These are phyloP conservation scores for Diachasmimorpha longicaudata DNA, from an alignment of 1,140 invertebrate species.

Conservation along the genomic window DNA sequence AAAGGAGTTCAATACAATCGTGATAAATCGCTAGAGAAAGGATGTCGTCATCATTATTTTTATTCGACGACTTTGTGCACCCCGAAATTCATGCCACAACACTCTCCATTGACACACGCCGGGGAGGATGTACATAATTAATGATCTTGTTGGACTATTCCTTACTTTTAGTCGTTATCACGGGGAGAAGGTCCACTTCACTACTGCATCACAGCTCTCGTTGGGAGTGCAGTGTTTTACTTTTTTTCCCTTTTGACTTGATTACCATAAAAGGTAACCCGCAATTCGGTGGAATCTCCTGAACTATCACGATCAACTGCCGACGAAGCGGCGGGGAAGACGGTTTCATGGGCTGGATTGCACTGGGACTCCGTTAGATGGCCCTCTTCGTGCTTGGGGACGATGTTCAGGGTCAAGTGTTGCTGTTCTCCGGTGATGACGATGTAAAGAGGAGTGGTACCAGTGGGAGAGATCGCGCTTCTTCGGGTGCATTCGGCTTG, in stretches of 20 bases:
- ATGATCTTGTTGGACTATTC: slow-evolving; percentile 14
- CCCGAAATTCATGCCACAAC: background rate
- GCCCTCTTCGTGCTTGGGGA: background rate
- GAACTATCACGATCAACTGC: slow-evolving; percentile 13
- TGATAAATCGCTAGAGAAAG: background rate
- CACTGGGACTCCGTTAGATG: background rate
- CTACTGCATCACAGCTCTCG: slow-evolving; percentile 15
- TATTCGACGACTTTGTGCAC: background rate
- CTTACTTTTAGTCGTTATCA: slow-evolving; percentile 19
- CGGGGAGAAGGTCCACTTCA: background rate
- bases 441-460: background rate
- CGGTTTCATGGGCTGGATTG: background rate
- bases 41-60: slow-evolving; percentile 11
- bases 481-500: no score
- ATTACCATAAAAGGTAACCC: slow-evolving; percentile 62
- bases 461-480: background rate
- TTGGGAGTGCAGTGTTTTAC: slow-evolving; percentile 28
- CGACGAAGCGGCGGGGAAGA: background rate
- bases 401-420: no score
- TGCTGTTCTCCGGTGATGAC: background rate
- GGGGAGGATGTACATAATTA: background rate
- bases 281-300: slow-evolving; percentile 23
- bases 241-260: slow-evolving; percentile 41
- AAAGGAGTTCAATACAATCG: background rate
- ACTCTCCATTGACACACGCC: background rate